phyloP scores from a whole-genome alignment of 64 coral and sea anemone genomes.

The Montipora foliosa region DNA sequence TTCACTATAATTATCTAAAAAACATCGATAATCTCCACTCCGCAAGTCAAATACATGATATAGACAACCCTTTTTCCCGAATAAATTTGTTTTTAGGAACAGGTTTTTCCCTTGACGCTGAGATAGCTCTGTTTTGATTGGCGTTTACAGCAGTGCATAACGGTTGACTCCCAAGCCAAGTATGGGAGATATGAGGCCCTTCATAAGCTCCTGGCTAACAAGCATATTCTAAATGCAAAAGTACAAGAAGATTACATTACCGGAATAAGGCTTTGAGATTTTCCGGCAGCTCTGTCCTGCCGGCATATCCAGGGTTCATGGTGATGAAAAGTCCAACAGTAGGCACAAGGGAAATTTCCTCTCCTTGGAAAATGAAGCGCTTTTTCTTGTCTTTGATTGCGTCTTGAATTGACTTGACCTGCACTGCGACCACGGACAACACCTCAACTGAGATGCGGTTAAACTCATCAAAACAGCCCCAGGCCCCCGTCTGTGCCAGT shows the following conservation, averaged over 20 bases:
- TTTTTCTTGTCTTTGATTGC: constrained; percentile 99
- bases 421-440: constrained; percentile 98
- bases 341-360: constrained; percentile 93
- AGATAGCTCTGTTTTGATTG: too few relatives aligned
- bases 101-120: too few relatives aligned
- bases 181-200: too few relatives aligned
- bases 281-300: constrained; percentile 95
- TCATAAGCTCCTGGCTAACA: too few relatives aligned
- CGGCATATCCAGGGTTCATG: constrained; percentile 99
- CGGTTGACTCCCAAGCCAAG: too few relatives aligned
- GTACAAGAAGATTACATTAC: constrained; percentile 7
- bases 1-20: too few relatives aligned
- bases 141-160: too few relatives aligned
- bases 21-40: too few relatives aligned
- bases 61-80: too few relatives aligned
- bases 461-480: constrained; percentile 99
- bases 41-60: too few relatives aligned
- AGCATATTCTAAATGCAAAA: background rate
- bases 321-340: constrained; percentile 98
- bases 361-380: constrained; percentile 98
- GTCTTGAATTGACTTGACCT: constrained; percentile 99
- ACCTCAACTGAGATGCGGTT: constrained; percentile 99
- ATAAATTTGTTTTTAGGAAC: too few relatives aligned
- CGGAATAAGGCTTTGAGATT: constrained; percentile 98
- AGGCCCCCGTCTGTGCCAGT: constrained; percentile 92